Evolutionary conservation across 2,888 invertebrate species (phyloP).

Genomic region (Catonia carolina): DNA sequence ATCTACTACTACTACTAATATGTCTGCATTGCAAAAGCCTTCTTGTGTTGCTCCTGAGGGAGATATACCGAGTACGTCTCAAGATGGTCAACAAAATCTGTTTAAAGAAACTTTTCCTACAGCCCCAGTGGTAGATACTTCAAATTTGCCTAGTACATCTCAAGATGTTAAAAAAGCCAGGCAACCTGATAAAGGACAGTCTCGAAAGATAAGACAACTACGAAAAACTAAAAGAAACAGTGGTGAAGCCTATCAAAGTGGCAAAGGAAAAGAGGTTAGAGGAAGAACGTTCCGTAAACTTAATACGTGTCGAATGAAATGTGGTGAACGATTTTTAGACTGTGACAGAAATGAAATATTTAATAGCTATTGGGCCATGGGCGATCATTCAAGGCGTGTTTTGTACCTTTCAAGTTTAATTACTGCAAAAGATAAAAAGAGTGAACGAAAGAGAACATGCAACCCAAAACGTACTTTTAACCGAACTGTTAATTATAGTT

Average conservation of each 20-base stretch:
- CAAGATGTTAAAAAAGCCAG: background rate
- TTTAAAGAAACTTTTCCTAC: background rate
- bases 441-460: constrained; percentile 1
- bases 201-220: background rate
- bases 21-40: background rate
- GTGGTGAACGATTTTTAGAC: constrained; percentile 1
- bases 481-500: background rate
- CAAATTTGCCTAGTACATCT: constrained; percentile 4
- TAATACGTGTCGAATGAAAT: background rate
- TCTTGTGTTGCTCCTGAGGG: background rate
- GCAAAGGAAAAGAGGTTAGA: constrained; percentile 2
- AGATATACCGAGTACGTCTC: background rate
- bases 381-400: background rate
- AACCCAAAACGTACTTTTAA: background rate
- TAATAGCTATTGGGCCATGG: constrained; percentile 2
- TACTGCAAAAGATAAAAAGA: background rate
- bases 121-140: background rate
- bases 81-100: background rate
- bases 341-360: background rate
- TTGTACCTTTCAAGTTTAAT: background rate
- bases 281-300: background rate
- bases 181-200: too few species aligned
- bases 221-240: background rate
- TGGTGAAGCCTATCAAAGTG: background rate
- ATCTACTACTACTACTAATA: background rate